Evolutionary conservation across 2,888 invertebrate species (phyloP).

Genomic region (Metallyticus violacea): DNA sequence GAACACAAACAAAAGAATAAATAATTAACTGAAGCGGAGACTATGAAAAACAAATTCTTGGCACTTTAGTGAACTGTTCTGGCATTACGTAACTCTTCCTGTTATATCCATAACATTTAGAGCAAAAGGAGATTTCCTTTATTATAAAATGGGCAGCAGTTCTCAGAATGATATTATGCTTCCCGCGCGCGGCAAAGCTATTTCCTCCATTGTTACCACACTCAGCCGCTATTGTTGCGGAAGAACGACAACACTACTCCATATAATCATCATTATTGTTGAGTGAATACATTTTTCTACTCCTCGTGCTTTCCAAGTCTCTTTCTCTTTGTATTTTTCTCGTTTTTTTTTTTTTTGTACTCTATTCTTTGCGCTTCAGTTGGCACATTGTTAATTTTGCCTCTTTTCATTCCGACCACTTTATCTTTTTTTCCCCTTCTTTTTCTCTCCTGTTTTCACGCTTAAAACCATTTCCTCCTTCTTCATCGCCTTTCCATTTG

Average conservation of each 20-base stretch:
- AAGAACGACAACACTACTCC: background rate
- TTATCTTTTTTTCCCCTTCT: background rate
- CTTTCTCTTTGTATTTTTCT: background rate
- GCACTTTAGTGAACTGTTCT: background rate
- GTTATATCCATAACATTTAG: background rate
- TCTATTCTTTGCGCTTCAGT: conserved; percentile 13
- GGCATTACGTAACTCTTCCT: background rate
- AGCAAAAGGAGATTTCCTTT: background rate
- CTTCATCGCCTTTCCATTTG: background rate
- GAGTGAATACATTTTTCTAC: conserved; percentile 1
- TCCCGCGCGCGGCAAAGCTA: background rate
- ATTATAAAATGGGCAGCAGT: background rate
- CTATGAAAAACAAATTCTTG: background rate
- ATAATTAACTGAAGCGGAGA: background rate
- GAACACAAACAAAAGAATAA: background rate
- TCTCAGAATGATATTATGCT: background rate
- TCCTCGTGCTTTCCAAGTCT: background rate
- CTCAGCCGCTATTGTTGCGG: background rate
- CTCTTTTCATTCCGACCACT: conserved; percentile 10
- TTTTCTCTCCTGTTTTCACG: background rate
- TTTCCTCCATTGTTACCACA: background rate
- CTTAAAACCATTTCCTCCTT: background rate
- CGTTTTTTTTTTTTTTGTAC: background rate
- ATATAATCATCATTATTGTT: background rate
- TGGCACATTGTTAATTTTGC: conserved; percentile 19